These are phyloP conservation scores for Stenurella melanura DNA, from an alignment of 2,888 invertebrate genomes.

Conservation along the genomic window DNA sequence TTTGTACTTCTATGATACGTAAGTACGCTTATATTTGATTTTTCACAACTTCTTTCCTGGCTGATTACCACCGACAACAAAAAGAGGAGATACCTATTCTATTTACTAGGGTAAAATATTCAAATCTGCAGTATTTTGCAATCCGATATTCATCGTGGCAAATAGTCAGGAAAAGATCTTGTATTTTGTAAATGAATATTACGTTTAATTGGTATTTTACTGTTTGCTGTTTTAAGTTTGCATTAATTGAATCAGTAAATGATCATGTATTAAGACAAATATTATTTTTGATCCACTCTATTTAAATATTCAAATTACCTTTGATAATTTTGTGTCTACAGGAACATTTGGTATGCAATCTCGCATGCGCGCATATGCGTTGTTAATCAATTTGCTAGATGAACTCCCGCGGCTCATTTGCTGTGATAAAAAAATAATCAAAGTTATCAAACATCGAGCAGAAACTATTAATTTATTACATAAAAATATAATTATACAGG, in stretches of 20 bases:
- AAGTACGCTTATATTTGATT: no score
- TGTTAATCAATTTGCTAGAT: not conserved
- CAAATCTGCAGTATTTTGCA: no score
- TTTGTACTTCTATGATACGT: no score
- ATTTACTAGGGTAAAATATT: no score
- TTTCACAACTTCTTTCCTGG: no score
- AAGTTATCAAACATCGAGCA: not conserved
- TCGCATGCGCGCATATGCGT: not conserved
- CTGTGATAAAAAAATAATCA: conserved; percentile 25
- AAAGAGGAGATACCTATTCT: no score
- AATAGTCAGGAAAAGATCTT: no score
- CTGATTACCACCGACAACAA: no score
- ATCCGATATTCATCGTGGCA: no score
- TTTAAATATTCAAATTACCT: not conserved
- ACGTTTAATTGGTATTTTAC: not conserved
- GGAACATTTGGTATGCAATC: not conserved
- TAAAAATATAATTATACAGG: not conserved
- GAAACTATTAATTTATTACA: not conserved
- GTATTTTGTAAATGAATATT: no score
- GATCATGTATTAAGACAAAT: not conserved
- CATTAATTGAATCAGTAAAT: no score
- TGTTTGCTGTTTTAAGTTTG: not conserved
- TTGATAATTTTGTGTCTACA: conserved; percentile 7
- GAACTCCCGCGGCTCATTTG: conserved; percentile 30
- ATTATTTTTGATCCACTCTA: conserved; percentile 2